A percentile compares a stretch with the other conserved stretches of the same genome.
phyloP scores from a whole-genome alignment of 1,140 invertebrate species.

The Drosophila sucinea region DNA sequence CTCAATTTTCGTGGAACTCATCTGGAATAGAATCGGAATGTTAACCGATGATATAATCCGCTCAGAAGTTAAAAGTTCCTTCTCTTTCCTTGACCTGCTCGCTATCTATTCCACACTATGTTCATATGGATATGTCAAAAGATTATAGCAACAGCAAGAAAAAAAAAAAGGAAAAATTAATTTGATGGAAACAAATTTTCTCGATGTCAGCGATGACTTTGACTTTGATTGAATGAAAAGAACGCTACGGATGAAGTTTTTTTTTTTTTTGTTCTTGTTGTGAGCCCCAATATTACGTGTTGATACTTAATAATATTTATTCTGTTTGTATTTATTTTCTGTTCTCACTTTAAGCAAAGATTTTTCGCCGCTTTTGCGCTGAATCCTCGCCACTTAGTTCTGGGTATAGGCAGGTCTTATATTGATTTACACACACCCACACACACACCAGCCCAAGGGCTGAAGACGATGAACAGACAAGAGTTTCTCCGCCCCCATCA shows the following conservation, averaged over 20 bases:
- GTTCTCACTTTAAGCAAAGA: conserved; percentile 7
- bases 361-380: conserved; percentile 5
- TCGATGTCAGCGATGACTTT: no score
- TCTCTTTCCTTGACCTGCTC: no score
- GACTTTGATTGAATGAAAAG: no score
- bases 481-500: background rate
- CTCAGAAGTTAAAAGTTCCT: no score
- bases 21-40: no score
- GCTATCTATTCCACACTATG: no score
- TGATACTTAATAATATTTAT: conserved; percentile 11
- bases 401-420: conserved; percentile 7
- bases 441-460: background rate
- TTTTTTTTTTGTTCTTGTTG: background rate
- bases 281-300: conserved; percentile 1
- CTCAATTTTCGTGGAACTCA: no score
- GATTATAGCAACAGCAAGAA: no score
- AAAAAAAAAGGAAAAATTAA: no score
- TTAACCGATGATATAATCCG: no score
- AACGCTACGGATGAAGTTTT: conserved; percentile 3
- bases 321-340: background rate
- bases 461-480: background rate
- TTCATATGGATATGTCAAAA: no score
- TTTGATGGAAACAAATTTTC: no score
- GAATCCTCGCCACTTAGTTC: conserved; percentile 6
- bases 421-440: conserved; percentile 8